Percentiles rank a stretch among this genome's conserved stretches.
phyloP scores from a whole-genome alignment of 2,113 vertebrate genomes.

The Gambusia holbrooki region DNA sequence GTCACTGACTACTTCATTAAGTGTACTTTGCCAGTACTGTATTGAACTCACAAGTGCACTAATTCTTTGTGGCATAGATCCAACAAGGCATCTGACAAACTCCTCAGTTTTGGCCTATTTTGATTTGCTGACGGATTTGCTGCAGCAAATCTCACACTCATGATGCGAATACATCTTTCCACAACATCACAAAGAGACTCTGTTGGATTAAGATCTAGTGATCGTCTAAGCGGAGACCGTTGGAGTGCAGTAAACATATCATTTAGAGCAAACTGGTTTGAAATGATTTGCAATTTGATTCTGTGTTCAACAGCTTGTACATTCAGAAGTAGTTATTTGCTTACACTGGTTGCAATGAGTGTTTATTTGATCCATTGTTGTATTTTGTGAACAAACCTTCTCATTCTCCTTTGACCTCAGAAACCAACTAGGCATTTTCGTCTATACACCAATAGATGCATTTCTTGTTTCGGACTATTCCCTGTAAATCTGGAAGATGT shows the following conservation, averaged over 20 bases:
- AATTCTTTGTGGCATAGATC: not conserved
- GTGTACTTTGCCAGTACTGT: not conserved
- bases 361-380: not conserved
- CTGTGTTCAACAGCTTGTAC: not conserved
- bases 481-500: not conserved
- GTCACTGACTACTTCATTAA: not conserved
- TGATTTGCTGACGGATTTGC: not conserved
- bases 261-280: not conserved
- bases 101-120: not conserved
- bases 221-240: not conserved
- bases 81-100: not conserved
- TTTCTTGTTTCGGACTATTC: not conserved
- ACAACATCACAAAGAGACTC: not conserved
- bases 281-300: not conserved
- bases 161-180: not conserved
- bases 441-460: not conserved
- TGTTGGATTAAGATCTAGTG: not conserved
- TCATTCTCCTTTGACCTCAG: not conserved
- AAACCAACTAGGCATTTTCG: no score
- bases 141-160: no score
- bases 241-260: not conserved
- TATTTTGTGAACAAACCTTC: not conserved
- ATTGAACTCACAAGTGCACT: not conserved
- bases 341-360: not conserved
- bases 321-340: not conserved